Percentiles rank a stretch among this genome's conserved stretches.
phyloP scores from a whole-genome alignment of 2,888 invertebrate species.

The Chrysomela aeneicollis region DNA sequence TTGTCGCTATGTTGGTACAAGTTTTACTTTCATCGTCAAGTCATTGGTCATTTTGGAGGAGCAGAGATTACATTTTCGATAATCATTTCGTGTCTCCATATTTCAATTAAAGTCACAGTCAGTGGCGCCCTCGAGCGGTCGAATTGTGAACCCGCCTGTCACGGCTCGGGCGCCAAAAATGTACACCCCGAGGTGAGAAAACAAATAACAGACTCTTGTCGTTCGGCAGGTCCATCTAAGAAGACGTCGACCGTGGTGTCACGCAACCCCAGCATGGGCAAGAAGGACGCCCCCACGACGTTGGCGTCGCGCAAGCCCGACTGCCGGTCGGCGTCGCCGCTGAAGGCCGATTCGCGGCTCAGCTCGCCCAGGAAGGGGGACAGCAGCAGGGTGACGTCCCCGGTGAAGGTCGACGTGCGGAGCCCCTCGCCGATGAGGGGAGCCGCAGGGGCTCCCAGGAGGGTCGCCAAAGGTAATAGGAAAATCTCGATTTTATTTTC shows the following conservation, averaged over 20 bases:
- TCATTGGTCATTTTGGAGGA: no score
- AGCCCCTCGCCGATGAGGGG: constrained; percentile 45
- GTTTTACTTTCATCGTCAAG: no score
- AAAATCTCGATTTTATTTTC: constrained; percentile 28
- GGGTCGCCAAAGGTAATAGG: constrained; percentile 27
- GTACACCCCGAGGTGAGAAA: no score
- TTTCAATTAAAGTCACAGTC: no score
- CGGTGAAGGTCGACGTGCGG: constrained; percentile 46
- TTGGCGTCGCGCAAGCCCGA: constrained; percentile 36
- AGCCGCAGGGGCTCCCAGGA: constrained; percentile 33
- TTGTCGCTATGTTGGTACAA: no score
- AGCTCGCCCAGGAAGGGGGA: constrained; percentile 51
- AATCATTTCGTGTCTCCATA: no score
- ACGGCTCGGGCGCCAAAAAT: constrained; percentile 22
- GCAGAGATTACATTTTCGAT: no score
- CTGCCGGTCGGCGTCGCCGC: constrained; percentile 47
- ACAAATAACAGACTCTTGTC: no score
- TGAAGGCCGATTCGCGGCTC: constrained; percentile 47
- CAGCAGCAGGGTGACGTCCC: constrained; percentile 51
- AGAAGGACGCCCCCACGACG: constrained; percentile 35
- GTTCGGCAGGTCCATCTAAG: constrained; percentile 29
- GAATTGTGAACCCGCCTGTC: constrained; percentile 20
- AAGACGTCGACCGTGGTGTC: constrained; percentile 38
- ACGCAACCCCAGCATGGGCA: constrained; percentile 43
- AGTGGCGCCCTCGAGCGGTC: no score